A percentile compares a stretch with the other conserved stretches of the same genome.
Evolutionary conservation across 2,113 vertebrate genomes (phyloP).

Genomic region (Lipophrys pholis): DNA sequence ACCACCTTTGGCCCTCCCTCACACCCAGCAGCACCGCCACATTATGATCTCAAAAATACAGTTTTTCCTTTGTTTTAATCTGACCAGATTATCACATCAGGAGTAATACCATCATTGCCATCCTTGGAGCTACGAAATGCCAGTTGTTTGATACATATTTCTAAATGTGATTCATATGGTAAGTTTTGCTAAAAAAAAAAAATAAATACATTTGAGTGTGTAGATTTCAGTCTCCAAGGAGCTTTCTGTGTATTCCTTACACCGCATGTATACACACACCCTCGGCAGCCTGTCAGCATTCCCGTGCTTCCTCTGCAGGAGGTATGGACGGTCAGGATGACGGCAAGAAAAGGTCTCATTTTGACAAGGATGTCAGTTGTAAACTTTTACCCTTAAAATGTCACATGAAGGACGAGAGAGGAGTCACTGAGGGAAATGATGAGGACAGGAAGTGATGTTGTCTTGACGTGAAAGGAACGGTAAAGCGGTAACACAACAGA

Average conservation of each 20-base stretch:
- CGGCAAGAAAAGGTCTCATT: slow-evolving; percentile 46
- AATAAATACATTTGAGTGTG: slow-evolving; percentile 31
- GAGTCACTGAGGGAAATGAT: not conserved
- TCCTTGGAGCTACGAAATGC: not conserved
- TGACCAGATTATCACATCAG: no score
- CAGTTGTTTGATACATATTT: not conserved
- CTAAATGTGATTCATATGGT: not conserved
- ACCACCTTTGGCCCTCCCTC: no score
- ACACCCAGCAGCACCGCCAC: no score
- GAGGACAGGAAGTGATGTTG: slow-evolving; percentile 1
- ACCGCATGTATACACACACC: slow-evolving; percentile 13
- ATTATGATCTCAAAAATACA: no score
- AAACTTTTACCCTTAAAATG: slow-evolving; percentile 28
- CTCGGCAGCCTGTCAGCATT: slow-evolving; percentile 47
- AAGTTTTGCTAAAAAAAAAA: slow-evolving; percentile 17
- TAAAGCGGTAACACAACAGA: not conserved
- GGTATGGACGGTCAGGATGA: slow-evolving; percentile 40
- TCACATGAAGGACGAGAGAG: slow-evolving; percentile 29
- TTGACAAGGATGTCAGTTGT: slow-evolving; percentile 33
- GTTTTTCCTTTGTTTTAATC: no score
- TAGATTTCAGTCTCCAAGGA: slow-evolving; percentile 17
- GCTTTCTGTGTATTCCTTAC: slow-evolving; percentile 37
- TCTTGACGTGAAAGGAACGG: slow-evolving; percentile 17
- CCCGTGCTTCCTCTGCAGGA: slow-evolving; percentile 28
- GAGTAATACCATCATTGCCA: not conserved